Percentiles rank a stretch among this genome's conserved stretches.
Evolutionary conservation across 2,113 vertebrate species (phyloP).

Genomic region (Labeo rohita): DNA sequence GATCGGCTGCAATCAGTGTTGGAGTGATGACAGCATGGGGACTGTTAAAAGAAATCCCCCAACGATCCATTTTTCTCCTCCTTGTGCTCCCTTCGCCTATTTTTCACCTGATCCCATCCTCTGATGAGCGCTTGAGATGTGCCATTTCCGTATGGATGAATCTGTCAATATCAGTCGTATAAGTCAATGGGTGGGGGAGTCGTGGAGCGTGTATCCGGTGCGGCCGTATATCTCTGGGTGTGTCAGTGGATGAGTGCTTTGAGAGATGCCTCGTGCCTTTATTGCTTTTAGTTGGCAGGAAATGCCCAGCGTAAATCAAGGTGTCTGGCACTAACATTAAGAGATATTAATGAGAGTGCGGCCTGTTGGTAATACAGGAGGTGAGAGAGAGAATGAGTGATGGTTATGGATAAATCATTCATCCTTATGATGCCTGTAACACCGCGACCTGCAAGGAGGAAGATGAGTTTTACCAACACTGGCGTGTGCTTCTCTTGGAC

Average conservation of each 20-base stretch:
- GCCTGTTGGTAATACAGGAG: conserved; percentile 59
- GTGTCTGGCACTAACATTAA: conserved; percentile 58
- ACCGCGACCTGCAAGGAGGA: background rate
- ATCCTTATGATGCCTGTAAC: conserved; percentile 33
- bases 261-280: conserved; percentile 57
- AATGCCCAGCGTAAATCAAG: conserved; percentile 60
- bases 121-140: background rate
- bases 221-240: conserved; percentile 46
- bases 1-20: background rate
- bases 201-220: conserved; percentile 42
- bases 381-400: conserved; percentile 48
- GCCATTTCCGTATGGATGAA: conserved; percentile 56
- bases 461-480: background rate
- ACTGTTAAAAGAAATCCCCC: conserved; percentile 8
- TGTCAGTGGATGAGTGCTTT: conserved; percentile 49
- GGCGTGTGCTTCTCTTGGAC: background rate
- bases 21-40: background rate
- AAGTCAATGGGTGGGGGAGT: conserved; percentile 54
- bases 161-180: conserved; percentile 55
- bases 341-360: conserved; percentile 59
- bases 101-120: background rate
- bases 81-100: background rate
- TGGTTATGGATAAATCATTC: conserved; percentile 42
- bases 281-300: conserved; percentile 53
- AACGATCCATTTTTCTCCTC: background rate